A percentile compares a stretch with the other conserved stretches of the same genome.
Conservation (phyloP, 2,797 vertebrate species). For the Mallotus villosus region DNA sequence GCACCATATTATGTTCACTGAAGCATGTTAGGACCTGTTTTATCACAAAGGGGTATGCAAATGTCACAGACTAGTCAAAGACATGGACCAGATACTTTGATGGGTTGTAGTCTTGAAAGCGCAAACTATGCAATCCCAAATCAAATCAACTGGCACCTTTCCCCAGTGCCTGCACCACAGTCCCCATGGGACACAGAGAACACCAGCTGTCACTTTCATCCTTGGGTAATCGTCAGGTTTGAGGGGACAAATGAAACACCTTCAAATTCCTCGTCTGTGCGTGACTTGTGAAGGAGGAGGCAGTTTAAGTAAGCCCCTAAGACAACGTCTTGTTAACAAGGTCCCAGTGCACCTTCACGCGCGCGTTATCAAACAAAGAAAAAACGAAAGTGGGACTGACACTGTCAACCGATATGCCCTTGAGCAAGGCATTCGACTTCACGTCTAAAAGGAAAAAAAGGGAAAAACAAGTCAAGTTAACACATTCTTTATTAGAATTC, state of each 20-base stretch:
- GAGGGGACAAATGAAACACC: constrained; percentile 15
- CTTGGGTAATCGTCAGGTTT: constrained; percentile 6
- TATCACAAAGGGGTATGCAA: neutral
- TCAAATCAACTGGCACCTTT: neutral
- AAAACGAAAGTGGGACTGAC: neutral
- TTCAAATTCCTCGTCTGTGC: neutral
- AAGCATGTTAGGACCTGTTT: neutral
- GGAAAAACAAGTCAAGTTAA: too few relatives aligned
- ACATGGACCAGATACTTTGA: neutral
- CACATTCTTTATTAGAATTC: neutral
- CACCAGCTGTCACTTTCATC: constrained; percentile 16
- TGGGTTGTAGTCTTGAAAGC: too few relatives aligned
- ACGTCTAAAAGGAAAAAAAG: neutral
- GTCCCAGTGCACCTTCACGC: neutral
- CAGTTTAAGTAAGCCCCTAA: constrained; percentile 21
- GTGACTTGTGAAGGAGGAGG: constrained; percentile 13
- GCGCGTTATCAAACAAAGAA: neutral
- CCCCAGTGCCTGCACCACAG: too few relatives aligned
- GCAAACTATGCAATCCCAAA: too few relatives aligned
- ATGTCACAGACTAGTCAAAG: neutral
- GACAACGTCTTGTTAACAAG: constrained; percentile 22
- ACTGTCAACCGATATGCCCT: neutral
- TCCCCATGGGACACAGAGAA: neutral
- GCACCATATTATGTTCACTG: neutral
- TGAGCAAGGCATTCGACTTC: neutral